phyloP scores from a whole-genome alignment of 2,888 invertebrate genomes.

The Tinea pellionella region DNA sequence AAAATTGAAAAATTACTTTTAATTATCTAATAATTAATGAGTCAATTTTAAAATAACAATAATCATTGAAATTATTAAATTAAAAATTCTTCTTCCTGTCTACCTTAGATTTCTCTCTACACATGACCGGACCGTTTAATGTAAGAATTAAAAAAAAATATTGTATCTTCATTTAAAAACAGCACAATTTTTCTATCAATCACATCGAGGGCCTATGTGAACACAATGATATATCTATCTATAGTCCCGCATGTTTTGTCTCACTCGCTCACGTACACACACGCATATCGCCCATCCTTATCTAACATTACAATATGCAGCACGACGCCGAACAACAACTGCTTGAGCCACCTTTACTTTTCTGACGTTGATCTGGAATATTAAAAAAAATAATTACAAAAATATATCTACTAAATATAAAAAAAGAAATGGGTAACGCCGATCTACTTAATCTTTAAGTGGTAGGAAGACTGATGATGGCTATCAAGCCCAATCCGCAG shows the following conservation, averaged over 20 bases:
- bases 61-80: too few relatives aligned
- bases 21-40: too few relatives aligned
- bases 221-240: slow-evolving; percentile 43
- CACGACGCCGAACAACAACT: slow-evolving; percentile 95
- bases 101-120: too few relatives aligned
- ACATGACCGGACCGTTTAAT: too few relatives aligned
- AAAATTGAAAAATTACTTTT: too few relatives aligned
- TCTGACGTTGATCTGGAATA: slow-evolving; percentile 92
- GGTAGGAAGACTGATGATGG: too few relatives aligned
- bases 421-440: too few relatives aligned
- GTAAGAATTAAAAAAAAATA: not conserved
- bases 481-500: too few relatives aligned
- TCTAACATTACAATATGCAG: slow-evolving; percentile 82
- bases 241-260: slow-evolving; percentile 8
- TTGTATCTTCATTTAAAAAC: slow-evolving; percentile 42
- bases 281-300: slow-evolving; percentile 23
- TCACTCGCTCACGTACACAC: slow-evolving; percentile 31
- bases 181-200: slow-evolving; percentile 33
- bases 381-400: not conserved
- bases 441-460: too few relatives aligned
- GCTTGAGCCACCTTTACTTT: slow-evolving; percentile 94
- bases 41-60: too few relatives aligned
- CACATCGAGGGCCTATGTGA: slow-evolving; percentile 38
- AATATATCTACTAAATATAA: too few relatives aligned
- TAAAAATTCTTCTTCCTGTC: too few relatives aligned